Percentiles rank a stretch among this genome's conserved stretches.
Evolutionary conservation across 2,113 vertebrate genomes (phyloP).

Genomic region (Chrysemys picta): DNA sequence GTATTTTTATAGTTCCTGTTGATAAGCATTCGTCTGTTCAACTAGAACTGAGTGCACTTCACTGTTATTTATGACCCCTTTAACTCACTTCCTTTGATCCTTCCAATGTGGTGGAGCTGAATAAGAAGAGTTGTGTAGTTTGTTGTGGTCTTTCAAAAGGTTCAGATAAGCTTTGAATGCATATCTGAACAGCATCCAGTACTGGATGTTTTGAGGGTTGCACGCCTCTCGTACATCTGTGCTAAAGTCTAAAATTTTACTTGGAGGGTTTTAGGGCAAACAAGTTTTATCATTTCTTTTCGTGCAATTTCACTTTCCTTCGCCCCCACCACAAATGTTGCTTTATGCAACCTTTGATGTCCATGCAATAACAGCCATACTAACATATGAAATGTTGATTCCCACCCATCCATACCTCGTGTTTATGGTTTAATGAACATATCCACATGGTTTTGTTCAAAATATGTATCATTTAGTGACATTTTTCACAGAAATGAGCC

Average conservation of each 20-base stretch:
- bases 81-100: background rate
- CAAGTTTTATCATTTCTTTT: background rate
- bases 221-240: background rate
- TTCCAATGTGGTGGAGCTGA: background rate
- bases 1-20: background rate
- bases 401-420: background rate
- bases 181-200: background rate
- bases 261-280: background rate
- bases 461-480: background rate
- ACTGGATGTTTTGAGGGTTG: background rate
- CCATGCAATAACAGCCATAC: background rate
- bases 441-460: background rate
- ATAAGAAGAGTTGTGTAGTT: no score
- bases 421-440: background rate
- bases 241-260: background rate
- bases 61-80: background rate
- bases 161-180: background rate
- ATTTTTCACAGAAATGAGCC: conserved; percentile 48
- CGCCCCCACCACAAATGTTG: background rate
- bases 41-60: background rate
- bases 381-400: conserved; percentile 10
- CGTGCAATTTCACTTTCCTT: background rate
- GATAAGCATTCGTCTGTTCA: background rate
- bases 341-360: conserved; percentile 1
- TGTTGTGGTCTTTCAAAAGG: background rate